Evolutionary conservation across 1,140 invertebrate genomes (phyloP), one percentile per base, ranked within the genome.

Genomic region (Sitophilus oryzae): DNA sequence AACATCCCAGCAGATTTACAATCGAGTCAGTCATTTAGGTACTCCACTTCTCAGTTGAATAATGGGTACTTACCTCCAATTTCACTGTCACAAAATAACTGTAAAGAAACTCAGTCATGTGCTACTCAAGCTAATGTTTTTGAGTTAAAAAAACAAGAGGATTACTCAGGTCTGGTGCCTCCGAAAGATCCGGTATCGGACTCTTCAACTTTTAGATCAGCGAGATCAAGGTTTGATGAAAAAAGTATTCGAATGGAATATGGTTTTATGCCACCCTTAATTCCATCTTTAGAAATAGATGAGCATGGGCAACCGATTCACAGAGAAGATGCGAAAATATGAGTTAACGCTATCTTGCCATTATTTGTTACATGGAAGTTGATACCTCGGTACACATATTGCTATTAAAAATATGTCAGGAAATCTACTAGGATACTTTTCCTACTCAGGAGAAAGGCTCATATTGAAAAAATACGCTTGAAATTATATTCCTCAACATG

Each of bases 221-320:
- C 65, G 4, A 60, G 62, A 30, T 53, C 61, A 2, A 58, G 60
- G 44, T 67, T 68, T 34, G 56, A 62, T 38, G 62, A 64, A n/a
- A 58, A 79, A 56, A 83, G 81, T 54, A 74, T 86, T 0, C 82
- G 82, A 56, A 78, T 89, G 62, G 87, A 90, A 56, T 89, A 90
- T 62, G 87, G 85, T 0, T 89, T 90, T 55, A 87, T 86, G 61
- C 86, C 87, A 8, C 86, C 86, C 0, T 69, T 90, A 61, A 78
- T 86, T 45, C 88, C 88, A 1, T 89, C 87, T 0, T 76, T 85
- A n/a, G 84, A 88, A 65, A 85, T 89, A 19, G 85, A 88, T 61
- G 82, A 89, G 57, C 71, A 81, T 58, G 81, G 82, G 6, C 71
- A 76, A 44, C 81, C 81, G 0, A 67, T 83, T 21, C 77, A 76